Evolutionary conservation across 1,140 invertebrate species (phyloP), one percentile per base, ranked within the genome.

Genomic region (Maconellicoccus hirsutus): DNA sequence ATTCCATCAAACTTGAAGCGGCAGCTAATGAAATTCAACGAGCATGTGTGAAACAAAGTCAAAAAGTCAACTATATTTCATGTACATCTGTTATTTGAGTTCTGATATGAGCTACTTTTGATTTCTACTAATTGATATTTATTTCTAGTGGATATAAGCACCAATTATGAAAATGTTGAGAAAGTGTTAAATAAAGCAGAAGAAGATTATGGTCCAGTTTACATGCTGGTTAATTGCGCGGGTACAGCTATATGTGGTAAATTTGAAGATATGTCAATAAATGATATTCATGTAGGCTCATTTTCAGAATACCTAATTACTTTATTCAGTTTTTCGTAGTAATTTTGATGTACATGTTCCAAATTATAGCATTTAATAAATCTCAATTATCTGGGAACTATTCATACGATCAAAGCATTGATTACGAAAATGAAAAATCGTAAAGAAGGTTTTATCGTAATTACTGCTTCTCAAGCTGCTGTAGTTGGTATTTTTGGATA

Each of bases 201-300:
- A 76, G 80, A 83, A 59, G 77, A 80, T 66, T 76, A 84, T 71
- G 92, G 91, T 0, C 88, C 92, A 16, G 87, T 98, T 76, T 90
- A 89, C 77, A 89, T 96, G 82, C 80, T 98, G 1, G 82, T 98
- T 0, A 96, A 96, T 79, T 96, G 92, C 83, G 96, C 95, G 69
- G 96, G 96, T 10, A 83, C 83, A 75, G 86, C 90, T 63, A 84
- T 89, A 71, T 88, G 88, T 78, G 87, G 88, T 4, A 85, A 84
- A 75, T 89, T 98, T 77, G 93, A 97, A 79, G 88, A 97, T 73
- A 86, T 90, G 23, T 81, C 86, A 10, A 75, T 85, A 0, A 80
- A 86, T 39, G 86, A 91, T 74, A 86, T 94, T 59, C 86, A 89
- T 76, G 84, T 85, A 77, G 27, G 70, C n/a, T 33, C 29, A 33